These are phyloP conservation scores for Urocitellus parryii DNA, from an alignment of 2,113 vertebrate genomes.

Conservation along the genomic window DNA sequence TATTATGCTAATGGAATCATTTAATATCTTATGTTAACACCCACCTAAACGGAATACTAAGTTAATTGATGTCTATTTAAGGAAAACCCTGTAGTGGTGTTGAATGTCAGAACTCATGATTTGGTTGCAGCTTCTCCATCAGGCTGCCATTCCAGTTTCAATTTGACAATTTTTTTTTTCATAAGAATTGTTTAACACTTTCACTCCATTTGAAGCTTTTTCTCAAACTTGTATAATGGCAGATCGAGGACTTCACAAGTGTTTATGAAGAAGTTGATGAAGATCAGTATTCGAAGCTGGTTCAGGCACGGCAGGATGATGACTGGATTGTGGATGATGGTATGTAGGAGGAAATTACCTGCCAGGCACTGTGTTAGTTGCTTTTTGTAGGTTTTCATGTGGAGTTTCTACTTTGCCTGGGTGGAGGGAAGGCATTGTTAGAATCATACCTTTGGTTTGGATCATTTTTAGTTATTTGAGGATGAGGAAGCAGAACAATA, in stretches of 20 bases:
- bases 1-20: no score
- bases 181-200: conserved; percentile 78
- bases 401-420: conserved; percentile 4
- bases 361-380: not conserved
- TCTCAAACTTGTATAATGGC: conserved; percentile 69
- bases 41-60: no score
- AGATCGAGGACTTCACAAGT: conserved; percentile 92
- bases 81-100: no score
- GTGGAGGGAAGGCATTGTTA: not conserved
- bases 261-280: conserved; percentile 98
- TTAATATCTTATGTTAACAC: no score
- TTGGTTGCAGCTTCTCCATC: no score
- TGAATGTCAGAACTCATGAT: no score
- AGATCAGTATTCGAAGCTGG: conserved; percentile 95
- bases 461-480: conserved; percentile 53
- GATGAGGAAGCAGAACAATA: not conserved
- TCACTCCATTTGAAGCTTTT: conserved; percentile 78
- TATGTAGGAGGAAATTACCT: conserved; percentile 82
- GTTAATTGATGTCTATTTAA: no score
- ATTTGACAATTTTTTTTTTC: not conserved
- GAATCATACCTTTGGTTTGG: not conserved
- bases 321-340: conserved; percentile 99
- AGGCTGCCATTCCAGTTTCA: no score
- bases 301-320: conserved; percentile 96
- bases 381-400: not conserved